Evolutionary conservation across 2,888 invertebrate species (phyloP), one percentile per base, ranked within the genome.

Genomic region (Ptilodon capucinus): DNA sequence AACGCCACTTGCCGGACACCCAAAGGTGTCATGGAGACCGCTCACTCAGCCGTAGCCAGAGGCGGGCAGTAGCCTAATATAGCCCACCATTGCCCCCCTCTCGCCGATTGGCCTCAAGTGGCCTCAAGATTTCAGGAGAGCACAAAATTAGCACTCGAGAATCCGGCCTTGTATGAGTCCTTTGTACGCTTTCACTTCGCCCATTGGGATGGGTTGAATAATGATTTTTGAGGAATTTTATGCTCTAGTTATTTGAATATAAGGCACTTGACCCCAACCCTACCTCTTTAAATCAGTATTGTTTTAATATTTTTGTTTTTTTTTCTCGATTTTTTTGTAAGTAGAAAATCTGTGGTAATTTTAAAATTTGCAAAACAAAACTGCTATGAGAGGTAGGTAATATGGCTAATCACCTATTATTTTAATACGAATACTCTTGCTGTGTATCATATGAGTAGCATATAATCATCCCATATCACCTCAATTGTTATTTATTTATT

Each of bases 1-100:
- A 81, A 9, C 40, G 44, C 42, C 28, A 14, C 18, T 18, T 28
- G 46, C 74, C 75, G 85, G 83, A 81, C 84, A 78, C 73, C 71
- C 67, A 63, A 80, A 87, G 87, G 88, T 88, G 88, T 87, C 81
- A 81, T 85, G 81, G 86, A 80, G 83, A 86, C 84, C 71, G 74
- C 66, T 77, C 73, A 73, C 74, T 76, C 73, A 53, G 64, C 68
- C 67, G 67, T 58, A 50, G 58, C 66, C 66, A 66, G 72, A 77
- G 74, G 67, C 67, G 70, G 72, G 42, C 51, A 54, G 71, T 66
- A 77, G 75, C 71, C 72, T 76, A 78, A 81, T 81, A 79, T 73
- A 80, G 73, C 72, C 67, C 40, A 38, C 38, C 38, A 19, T 38
- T 38, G 38, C 38, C 19, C 19, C n/a, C 38, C 19, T 63, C 63